A percentile compares a stretch with the other conserved stretches of the same genome.
These are phyloP conservation scores for Portevinia maculata DNA, from an alignment of 2,888 invertebrate species.

Conservation along the genomic window DNA sequence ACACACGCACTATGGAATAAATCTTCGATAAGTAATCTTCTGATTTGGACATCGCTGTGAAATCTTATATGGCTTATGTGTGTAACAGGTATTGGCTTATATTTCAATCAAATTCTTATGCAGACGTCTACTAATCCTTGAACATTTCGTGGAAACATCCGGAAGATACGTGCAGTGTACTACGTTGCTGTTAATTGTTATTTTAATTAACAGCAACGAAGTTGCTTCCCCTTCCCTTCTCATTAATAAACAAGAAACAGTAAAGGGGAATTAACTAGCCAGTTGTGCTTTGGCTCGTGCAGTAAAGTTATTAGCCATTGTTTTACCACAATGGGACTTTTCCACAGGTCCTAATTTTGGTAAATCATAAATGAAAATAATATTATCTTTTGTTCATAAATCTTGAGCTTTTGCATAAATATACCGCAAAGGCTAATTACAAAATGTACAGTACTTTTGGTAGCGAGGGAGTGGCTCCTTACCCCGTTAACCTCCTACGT, in stretches of 20 bases:
- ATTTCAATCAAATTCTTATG: neutral
- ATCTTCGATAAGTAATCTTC: too few relatives aligned
- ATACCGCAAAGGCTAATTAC: neutral
- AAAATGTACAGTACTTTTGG: neutral
- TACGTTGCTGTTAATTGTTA: neutral
- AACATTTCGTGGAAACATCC: neutral
- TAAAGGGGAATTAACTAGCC: neutral
- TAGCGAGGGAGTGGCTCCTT: neutral
- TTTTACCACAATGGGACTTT: neutral
- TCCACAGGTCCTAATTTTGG: neutral
- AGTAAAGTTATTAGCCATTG: slow-evolving; percentile 7
- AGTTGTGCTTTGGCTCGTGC: neutral
- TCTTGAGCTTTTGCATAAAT: too few relatives aligned
- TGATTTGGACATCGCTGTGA: too few relatives aligned
- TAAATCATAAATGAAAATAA: neutral
- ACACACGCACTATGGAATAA: too few relatives aligned
- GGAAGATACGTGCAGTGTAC: neutral
- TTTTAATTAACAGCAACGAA: too few relatives aligned
- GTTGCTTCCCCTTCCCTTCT: neutral
- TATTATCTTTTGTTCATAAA: neutral
- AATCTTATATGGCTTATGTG: too few relatives aligned
- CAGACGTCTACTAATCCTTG: neutral
- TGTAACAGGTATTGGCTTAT: neutral
- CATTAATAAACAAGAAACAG: slow-evolving; percentile 3
- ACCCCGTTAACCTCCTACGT: slow-evolving; percentile 6